These are phyloP conservation scores for Syndactyla subalaris DNA, from an alignment of 2,797 vertebrate species.

Conservation along the genomic window DNA sequence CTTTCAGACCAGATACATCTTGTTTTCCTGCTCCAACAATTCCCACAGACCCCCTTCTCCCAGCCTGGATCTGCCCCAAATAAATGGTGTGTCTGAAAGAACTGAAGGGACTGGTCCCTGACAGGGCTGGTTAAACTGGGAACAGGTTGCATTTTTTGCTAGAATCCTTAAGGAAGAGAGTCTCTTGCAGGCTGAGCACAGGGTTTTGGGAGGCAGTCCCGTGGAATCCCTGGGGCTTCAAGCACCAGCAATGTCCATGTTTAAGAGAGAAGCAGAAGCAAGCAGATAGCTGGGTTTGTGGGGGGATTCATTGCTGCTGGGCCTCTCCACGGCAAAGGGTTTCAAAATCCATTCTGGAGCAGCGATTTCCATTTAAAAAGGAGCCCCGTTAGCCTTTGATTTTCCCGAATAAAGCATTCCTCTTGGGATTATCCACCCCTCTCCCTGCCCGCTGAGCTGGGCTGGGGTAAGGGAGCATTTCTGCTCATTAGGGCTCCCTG, in stretches of 20 bases:
- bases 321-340: neutral
- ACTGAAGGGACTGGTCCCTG: neutral
- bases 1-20: neutral
- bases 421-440: constrained; percentile 16
- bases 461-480: neutral
- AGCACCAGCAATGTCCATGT: neutral
- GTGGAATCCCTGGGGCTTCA: neutral
- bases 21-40: neutral
- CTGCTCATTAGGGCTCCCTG: constrained; percentile 6
- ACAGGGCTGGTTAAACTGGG: neutral
- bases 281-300: neutral
- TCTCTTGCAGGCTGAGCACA: neutral
- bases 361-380: constrained; percentile 58
- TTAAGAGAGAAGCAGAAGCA: constrained; percentile 38
- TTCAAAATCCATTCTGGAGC: constrained; percentile 24
- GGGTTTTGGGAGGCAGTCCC: neutral
- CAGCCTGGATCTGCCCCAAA: neutral
- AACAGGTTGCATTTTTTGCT: neutral
- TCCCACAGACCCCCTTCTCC: neutral
- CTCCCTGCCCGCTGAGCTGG: neutral
- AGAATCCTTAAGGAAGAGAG: neutral
- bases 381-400: constrained; percentile 33
- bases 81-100: neutral
- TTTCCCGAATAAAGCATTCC: constrained; percentile 59
- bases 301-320: neutral